Conservation (phyloP, 2,888 invertebrate genomes). For the Acronicta aceris region DNA sequence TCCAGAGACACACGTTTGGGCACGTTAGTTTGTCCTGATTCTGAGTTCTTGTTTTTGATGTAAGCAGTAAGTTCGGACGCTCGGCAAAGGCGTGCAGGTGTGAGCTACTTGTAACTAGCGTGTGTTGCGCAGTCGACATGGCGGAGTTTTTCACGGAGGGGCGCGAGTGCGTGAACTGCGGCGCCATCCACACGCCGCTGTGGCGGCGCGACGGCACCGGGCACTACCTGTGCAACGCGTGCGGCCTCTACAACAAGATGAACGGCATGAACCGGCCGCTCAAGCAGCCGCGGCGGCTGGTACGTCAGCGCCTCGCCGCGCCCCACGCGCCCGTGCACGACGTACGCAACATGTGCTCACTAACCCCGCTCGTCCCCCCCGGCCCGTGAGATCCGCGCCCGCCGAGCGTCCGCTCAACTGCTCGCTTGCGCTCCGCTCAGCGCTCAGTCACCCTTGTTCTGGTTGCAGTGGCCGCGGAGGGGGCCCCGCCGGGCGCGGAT, state of each 20-base stretch:
- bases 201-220: constrained; percentile 99
- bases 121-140: constrained; percentile 88
- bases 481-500: constrained; percentile 94
- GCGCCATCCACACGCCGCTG: constrained; percentile 98
- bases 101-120: constrained; percentile 55
- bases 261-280: constrained; percentile 99
- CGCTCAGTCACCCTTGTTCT: constrained; percentile 75
- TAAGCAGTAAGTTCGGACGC: constrained; percentile 39
- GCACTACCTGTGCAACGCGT: constrained; percentile 99
- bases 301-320: constrained; percentile 91
- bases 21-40: constrained; percentile 17
- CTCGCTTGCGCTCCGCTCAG: constrained; percentile 49
- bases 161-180: constrained; percentile 99
- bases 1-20: constrained; percentile 27
- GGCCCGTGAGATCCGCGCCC: constrained; percentile 77
- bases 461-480: constrained; percentile 95
- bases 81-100: constrained; percentile 44
- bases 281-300: constrained; percentile 99
- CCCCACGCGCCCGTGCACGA: constrained; percentile 80
- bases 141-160: constrained; percentile 96
- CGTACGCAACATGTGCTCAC: constrained; percentile 75
- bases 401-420: constrained; percentile 72
- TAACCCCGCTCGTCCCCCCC: constrained; percentile 55
- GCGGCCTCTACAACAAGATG: constrained; percentile 99
- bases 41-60: constrained; percentile 15